A percentile compares a stretch with the other conserved stretches of the same genome.
Evolutionary conservation across 2,797 vertebrate genomes (phyloP).

Genomic region (Florisuga fusca): DNA sequence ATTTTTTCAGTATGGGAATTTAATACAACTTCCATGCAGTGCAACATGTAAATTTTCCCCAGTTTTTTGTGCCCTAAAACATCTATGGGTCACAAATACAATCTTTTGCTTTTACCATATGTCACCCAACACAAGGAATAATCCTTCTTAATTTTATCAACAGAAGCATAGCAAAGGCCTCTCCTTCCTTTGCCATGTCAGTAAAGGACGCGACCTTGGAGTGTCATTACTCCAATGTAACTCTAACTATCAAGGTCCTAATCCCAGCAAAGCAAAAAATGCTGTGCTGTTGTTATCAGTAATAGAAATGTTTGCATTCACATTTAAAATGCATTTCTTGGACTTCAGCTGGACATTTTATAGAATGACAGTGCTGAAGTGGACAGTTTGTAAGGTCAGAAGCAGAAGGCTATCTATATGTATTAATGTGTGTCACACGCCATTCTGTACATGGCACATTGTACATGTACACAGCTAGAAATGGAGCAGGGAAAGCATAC

Average conservation of each 20-base stretch:
- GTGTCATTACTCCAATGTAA: constrained; percentile 61
- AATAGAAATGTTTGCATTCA: constrained; percentile 75
- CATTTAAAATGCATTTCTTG: constrained; percentile 74
- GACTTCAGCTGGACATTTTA: constrained; percentile 56
- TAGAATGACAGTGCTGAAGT: constrained; percentile 70
- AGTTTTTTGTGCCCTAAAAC: background rate
- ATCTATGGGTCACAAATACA: background rate
- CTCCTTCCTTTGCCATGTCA: constrained; percentile 3
- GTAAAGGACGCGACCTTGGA: constrained; percentile 46
- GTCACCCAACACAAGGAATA: constrained; percentile 8
- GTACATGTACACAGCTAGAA: background rate
- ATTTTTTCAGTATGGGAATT: background rate
- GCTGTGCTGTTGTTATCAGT: constrained; percentile 68
- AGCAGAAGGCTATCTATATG: constrained; percentile 56
- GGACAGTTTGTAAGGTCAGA: constrained; percentile 73
- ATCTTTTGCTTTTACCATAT: background rate
- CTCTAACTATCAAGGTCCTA: constrained; percentile 59
- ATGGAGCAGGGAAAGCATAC: background rate
- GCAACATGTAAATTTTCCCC: background rate
- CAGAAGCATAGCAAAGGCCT: constrained; percentile 13
- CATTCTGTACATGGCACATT: background rate
- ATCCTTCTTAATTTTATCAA: constrained; percentile 29
- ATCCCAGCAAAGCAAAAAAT: constrained; percentile 65
- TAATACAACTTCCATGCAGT: background rate
- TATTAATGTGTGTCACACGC: constrained; percentile 51